Conservation (phyloP, 2,888 invertebrate genomes). For the Drosophila nr. perissopoda region DNA sequence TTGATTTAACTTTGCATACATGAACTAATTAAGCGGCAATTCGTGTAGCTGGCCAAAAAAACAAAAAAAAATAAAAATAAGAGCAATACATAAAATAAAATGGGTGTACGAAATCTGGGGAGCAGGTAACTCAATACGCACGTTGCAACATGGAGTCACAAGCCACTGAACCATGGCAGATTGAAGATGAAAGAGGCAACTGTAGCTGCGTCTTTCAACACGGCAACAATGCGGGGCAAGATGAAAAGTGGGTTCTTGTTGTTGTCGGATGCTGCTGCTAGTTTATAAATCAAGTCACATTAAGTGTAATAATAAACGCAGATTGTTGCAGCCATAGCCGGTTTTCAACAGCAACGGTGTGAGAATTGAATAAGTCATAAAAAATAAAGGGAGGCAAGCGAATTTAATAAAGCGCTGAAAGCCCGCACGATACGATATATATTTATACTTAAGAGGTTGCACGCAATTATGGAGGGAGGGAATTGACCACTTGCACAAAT, state of each 20-base stretch:
- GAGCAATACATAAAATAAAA: conserved; percentile 4
- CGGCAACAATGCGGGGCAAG: conserved; percentile 49
- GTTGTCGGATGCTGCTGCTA: conserved; percentile 61
- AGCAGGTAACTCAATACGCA: conserved; percentile 68
- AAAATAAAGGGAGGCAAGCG: conserved; percentile 37
- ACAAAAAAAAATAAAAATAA: background rate
- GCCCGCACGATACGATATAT: background rate
- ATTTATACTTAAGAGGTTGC: conserved; percentile 6
- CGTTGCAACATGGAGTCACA: conserved; percentile 15
- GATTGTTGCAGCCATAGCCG: conserved; percentile 48
- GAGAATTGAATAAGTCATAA: conserved; percentile 75
- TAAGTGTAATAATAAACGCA: conserved; percentile 80
- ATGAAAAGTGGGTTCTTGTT: conserved; percentile 25
- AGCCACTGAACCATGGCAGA: conserved; percentile 53
- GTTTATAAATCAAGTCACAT: conserved; percentile 81
- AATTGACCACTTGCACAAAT: conserved; percentile 52
- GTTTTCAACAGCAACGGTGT: conserved; percentile 44
- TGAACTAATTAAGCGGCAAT: conserved; percentile 60
- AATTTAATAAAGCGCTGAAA: conserved; percentile 57
- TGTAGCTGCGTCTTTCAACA: conserved; percentile 60
- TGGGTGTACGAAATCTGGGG: conserved; percentile 27
- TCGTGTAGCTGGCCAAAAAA: conserved; percentile 30
- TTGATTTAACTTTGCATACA: conserved; percentile 20
- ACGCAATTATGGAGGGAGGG: conserved; percentile 66
- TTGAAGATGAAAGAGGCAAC: conserved; percentile 30